Percentiles rank a stretch among this genome's conserved stretches.
Conservation (phyloP, 1,140 invertebrate genomes). For the Magallana gigas region DNA sequence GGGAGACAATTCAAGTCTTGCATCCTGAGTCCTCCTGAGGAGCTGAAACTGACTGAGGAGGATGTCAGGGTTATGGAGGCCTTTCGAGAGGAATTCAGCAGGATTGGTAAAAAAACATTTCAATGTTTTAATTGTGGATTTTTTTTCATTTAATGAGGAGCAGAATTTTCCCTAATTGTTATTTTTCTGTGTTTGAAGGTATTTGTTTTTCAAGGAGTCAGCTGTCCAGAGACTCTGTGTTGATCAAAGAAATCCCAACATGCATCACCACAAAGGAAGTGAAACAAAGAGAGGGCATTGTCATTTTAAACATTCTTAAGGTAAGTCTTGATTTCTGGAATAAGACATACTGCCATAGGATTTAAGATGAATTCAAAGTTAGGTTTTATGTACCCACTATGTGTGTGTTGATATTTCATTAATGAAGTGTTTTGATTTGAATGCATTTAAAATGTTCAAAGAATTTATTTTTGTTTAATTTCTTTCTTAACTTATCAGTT, state of each 20-base stretch:
- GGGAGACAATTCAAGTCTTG: conserved; percentile 43
- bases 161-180: not conserved
- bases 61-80: conserved; percentile 77
- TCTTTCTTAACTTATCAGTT: too few species aligned
- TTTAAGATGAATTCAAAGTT: too few species aligned
- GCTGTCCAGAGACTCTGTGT: conserved; percentile 54
- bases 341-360: too few species aligned
- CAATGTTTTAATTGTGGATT: too few species aligned
- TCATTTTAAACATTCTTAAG: conserved; percentile 66
- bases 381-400: too few species aligned
- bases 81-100: conserved; percentile 75
- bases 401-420: too few species aligned
- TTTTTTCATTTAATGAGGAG: not conserved
- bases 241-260: conserved; percentile 64
- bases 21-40: conserved; percentile 72
- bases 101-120: conserved; percentile 71
- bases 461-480: not conserved
- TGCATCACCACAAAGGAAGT: conserved; percentile 69
- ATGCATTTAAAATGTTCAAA: too few species aligned
- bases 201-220: conserved; percentile 62
- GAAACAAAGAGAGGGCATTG: conserved; percentile 59
- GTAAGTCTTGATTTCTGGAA: conserved; percentile 47
- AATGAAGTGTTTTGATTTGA: too few species aligned
- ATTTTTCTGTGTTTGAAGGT: conserved; percentile 52
- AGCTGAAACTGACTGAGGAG: conserved; percentile 74